Evolutionary conservation across 2,797 vertebrate genomes (phyloP), one percentile per base, ranked within the genome.

Genomic region (Sebastes alutus): DNA sequence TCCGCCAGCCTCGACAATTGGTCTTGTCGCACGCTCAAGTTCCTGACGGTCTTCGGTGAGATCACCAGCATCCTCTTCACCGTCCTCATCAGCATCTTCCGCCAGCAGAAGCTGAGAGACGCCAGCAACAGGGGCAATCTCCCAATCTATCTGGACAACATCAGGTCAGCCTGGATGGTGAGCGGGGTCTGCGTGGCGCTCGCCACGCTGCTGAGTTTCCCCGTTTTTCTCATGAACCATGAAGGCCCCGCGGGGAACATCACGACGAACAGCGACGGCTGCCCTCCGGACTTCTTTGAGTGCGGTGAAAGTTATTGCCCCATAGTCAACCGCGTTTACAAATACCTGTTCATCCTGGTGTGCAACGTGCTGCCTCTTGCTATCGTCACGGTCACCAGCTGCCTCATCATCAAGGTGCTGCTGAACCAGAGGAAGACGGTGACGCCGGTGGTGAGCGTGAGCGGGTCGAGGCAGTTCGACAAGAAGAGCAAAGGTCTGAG

Each of bases 41-140:
- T 95, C 46, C 5, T 96, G 62, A 91, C 89, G 1, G 2, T 89
- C 10, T 81, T 88, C 0, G 96, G 95, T 0, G 90, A 96, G 78
- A 85, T 85, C 1, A 9, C 60, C 84, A 95, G 94, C 87, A 95
- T 96, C 79, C 55, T 95, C 70, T 95, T 96, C 87, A 96, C 96
- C 0, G 91, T 95, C 12, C 86, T 96, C 68, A 96, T 96, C 77
- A 90, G 93, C 76, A 49, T 95, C 70, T 97, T 88, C 81, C 95
- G 95, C 54, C 96, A 94, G 80, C 95, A 95, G 89, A 96, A 96
- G 90, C 82, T 96, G 23, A 90, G 87, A 35, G 90, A 95, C 0
- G 87, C 82, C 3, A 22, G 67, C 11, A 88, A 65, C 6, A 87
- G 90, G n/a, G 91, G 58, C 64, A 93, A 87, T 54, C 56, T 89